Base-by-base conservation (phyloP, 2,113 vertebrate species). In the Lucifuga dentata region DNA sequence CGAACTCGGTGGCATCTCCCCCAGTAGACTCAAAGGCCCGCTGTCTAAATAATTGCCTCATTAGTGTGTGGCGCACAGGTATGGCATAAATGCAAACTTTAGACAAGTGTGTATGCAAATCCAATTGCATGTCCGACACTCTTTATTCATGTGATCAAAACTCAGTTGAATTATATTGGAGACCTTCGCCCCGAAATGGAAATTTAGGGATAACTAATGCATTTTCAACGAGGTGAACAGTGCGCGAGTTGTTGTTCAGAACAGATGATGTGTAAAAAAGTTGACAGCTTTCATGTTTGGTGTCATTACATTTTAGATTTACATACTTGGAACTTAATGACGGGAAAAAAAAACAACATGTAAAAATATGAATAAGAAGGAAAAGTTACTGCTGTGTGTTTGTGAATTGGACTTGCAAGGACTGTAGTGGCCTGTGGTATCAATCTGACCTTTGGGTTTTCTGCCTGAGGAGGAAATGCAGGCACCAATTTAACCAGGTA, bases 1-100 rank as follows among this genome's bases (percentile, higher is more conserved):
- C 21, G 48, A 78, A 64, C 77, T 76, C 70, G 48, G 40, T 70
- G 65, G 51, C 83, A 61, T 72, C 70, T 74, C 63, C 63, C 70
- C 82, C 52, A 32, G 79, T 60, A 81, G 73, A 88, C 83, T 75
- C 55, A 11, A 68, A 79, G 76, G 55, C 69, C 85, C 83, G 71
- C 79, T 83, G 73, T 89, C 78, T 84, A 86, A 80, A 88, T 90
- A 90, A 93, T 91, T 92, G 86, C 89, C 84, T 93, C 90, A 93
- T 93, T 93, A 92, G 80, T 76, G 80, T 83, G 80, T 69, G 72
- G 68, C 68, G 80, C 78, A 70, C 81, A 86, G 86, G 85, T 91
- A 90, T 61, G 78, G 81, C 81, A 78, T 68, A 46, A 78, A 85
- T 85, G 76, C 74, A 75, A 91, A 87, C 79, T 85, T 87, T 72